Percentiles rank a stretch among this genome's conserved stretches.
Evolutionary conservation across 2,797 vertebrate genomes (phyloP).

Genomic region (Eulemur albifrons): DNA sequence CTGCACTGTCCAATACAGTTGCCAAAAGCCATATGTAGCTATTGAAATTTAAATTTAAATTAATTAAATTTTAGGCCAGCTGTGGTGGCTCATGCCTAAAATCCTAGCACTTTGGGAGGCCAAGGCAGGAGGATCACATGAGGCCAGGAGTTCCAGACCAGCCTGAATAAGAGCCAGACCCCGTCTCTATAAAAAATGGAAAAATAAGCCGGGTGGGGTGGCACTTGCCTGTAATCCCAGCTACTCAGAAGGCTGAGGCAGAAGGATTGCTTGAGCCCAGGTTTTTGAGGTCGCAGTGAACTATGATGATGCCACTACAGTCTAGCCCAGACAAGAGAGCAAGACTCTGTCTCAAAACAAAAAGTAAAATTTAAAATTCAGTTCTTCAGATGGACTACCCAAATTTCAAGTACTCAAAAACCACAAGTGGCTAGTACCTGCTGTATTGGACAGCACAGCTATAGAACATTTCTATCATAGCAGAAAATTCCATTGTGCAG

Average conservation of each 20-base stretch:
- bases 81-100: neutral
- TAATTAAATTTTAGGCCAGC: neutral
- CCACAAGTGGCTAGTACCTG: neutral
- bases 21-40: neutral
- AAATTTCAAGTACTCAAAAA: conserved; percentile 8
- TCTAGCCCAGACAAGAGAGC: neutral
- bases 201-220: neutral
- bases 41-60: conserved; percentile 29
- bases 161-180: neutral
- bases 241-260: neutral
- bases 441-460: neutral
- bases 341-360: neutral
- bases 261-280: neutral
- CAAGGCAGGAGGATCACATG: neutral
- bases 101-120: neutral
- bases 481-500: neutral
- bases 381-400: neutral
- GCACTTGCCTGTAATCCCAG: neutral
- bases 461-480: neutral
- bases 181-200: neutral
- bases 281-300: neutral
- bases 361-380: conserved; percentile 35
- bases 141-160: neutral
- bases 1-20: neutral
- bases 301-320: neutral